Percentiles rank a stretch among this genome's conserved stretches.
Conservation (phyloP, 2,797 vertebrate genomes). For the Oryzias sinensis region DNA sequence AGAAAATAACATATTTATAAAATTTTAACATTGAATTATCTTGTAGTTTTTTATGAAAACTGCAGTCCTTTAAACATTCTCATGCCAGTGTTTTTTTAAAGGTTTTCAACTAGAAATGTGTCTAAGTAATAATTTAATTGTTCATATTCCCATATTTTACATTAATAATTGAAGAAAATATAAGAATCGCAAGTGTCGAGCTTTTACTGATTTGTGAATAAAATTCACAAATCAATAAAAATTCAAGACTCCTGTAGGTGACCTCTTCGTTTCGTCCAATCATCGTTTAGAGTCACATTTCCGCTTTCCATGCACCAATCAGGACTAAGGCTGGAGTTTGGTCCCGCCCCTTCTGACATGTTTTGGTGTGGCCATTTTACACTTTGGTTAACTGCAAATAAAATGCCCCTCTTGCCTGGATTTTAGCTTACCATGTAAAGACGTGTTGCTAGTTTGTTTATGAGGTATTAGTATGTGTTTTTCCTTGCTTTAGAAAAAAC, state of each 20-base stretch:
- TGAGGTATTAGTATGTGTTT: constrained; percentile 49
- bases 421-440: constrained; percentile 15
- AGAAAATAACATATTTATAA: no score
- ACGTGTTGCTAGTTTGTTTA: not conserved
- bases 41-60: no score
- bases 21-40: no score
- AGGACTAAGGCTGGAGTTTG: not conserved
- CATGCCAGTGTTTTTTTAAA: no score
- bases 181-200: no score
- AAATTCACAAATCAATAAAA: no score
- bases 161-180: no score
- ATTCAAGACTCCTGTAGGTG: not conserved
- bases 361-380: constrained; percentile 75
- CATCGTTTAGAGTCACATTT: constrained; percentile 1
- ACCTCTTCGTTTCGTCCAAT: constrained; percentile 47
- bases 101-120: no score
- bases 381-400: constrained; percentile 18
- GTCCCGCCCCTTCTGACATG: constrained; percentile 44
- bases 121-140: no score
- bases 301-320: constrained; percentile 49
- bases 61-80: no score
- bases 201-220: not conserved
- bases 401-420: constrained; percentile 1
- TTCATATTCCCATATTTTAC: no score
- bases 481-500: not conserved